These are phyloP conservation scores for Leucopsar rothschildi DNA, from an alignment of 2,113 vertebrate species.

Conservation along the genomic window DNA sequence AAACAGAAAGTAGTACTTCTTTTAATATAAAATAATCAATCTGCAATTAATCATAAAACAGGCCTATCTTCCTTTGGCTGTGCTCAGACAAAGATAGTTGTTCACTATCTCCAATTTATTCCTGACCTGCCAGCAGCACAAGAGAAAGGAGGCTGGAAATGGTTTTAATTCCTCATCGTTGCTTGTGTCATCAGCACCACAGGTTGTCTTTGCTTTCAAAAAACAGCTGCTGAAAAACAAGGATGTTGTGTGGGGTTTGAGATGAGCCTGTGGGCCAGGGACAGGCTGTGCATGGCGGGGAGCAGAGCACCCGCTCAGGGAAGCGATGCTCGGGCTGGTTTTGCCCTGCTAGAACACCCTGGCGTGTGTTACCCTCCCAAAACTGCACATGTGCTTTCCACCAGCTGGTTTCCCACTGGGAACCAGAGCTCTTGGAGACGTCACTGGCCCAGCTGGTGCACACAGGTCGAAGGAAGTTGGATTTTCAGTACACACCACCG, in stretches of 20 bases:
- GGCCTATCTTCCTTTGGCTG: neutral
- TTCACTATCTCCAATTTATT: neutral
- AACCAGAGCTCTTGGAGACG: neutral
- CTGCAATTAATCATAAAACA: constrained; percentile 3
- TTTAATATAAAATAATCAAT: constrained; percentile 44
- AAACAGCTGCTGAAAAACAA: neutral
- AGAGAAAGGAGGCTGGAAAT: neutral
- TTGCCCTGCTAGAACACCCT: neutral
- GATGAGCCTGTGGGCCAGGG: accelerated
- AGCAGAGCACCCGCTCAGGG: neutral
- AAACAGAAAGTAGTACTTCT: neutral
- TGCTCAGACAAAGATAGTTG: neutral
- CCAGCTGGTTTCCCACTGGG: neutral
- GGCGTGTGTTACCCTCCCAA: neutral
- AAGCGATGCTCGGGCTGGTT: accelerated
- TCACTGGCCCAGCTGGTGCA: neutral
- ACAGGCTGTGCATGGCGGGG: accelerated
- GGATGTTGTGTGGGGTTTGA: accelerated
- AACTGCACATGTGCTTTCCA: neutral
- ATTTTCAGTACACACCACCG: neutral
- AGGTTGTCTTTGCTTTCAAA: neutral
- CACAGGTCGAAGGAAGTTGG: neutral
- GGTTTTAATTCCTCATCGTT: neutral
- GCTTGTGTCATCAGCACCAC: neutral
- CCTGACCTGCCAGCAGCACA: accelerated